Conservation (phyloP, 2,113 vertebrate genomes). For the Hyaena hyaena region DNA sequence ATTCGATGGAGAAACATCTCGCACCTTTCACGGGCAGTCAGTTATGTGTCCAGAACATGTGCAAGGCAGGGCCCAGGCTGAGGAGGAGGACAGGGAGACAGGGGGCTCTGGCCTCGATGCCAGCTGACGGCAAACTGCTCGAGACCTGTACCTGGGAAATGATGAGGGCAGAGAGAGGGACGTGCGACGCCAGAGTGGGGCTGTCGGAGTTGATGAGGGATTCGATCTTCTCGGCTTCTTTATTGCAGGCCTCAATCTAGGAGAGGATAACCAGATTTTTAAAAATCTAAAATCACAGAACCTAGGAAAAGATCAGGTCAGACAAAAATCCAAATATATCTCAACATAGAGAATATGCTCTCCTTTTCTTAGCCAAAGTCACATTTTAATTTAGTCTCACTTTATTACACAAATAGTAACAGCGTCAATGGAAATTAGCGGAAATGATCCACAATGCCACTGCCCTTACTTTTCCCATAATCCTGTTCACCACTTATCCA, state of each 20-base stretch:
- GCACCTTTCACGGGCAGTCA: slow-evolving; percentile 62
- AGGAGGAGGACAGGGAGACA: slow-evolving; percentile 66
- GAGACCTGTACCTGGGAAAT: slow-evolving; percentile 92
- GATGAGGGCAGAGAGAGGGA: slow-evolving; percentile 95
- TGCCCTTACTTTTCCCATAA: not conserved
- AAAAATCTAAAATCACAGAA: slow-evolving; percentile 51
- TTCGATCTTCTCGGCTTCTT: slow-evolving; percentile 98
- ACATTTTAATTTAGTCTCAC: not conserved
- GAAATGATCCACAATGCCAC: not conserved
- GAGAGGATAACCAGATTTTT: slow-evolving; percentile 6
- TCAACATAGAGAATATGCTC: not conserved
- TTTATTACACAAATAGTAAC: not conserved
- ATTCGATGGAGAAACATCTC: not conserved
- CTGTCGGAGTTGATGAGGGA: slow-evolving; percentile 97
- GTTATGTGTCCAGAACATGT: not conserved
- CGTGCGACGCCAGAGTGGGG: slow-evolving; percentile 94
- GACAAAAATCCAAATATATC: not conserved
- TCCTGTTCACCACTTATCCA: not conserved
- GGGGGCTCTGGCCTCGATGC: slow-evolving; percentile 11
- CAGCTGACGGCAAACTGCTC: slow-evolving; percentile 85
- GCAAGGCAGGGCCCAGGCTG: slow-evolving; percentile 60
- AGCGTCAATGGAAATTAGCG: not conserved
- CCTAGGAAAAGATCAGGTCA: not conserved
- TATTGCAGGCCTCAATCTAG: slow-evolving; percentile 98
- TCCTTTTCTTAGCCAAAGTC: not conserved